phyloP scores from a whole-genome alignment of 2,113 vertebrate genomes.

The Lichenostomus cassidix region DNA sequence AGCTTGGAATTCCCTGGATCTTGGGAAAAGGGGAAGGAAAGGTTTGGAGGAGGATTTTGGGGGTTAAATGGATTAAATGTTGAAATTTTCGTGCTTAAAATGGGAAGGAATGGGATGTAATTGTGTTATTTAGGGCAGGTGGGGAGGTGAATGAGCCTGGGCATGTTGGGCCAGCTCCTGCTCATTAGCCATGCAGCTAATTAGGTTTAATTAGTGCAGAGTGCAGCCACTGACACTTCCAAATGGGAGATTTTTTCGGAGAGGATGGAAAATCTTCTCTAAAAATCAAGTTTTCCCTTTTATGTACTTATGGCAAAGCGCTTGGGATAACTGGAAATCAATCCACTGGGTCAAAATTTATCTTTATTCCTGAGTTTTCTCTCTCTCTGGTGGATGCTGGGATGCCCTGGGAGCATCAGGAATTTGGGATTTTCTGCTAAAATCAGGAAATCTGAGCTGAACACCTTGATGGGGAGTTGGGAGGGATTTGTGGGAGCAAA shows the following conservation, averaged over 20 bases:
- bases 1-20: rapidly evolving
- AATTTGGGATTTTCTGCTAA: background rate
- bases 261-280: background rate
- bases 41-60: too few relatives aligned
- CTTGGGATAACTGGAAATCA: background rate
- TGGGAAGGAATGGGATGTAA: rapidly evolving
- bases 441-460: background rate
- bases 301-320: background rate
- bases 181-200: background rate
- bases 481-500: background rate
- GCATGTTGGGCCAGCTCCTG: background rate
- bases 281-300: background rate
- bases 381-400: background rate
- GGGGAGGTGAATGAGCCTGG: background rate
- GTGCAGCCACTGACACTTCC: rapidly evolving
- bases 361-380: background rate
- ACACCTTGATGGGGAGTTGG: rapidly evolving
- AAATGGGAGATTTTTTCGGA: background rate
- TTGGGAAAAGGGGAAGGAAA: background rate
- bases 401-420: background rate
- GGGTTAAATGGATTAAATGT: rapidly evolving
- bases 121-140: too few relatives aligned
- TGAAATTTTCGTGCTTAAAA: rapidly evolving
- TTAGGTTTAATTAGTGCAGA: background rate
- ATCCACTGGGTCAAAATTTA: background rate